Evolutionary conservation across 2,797 vertebrate genomes (phyloP).

Genomic region (Limnodromus scolopaceus): DNA sequence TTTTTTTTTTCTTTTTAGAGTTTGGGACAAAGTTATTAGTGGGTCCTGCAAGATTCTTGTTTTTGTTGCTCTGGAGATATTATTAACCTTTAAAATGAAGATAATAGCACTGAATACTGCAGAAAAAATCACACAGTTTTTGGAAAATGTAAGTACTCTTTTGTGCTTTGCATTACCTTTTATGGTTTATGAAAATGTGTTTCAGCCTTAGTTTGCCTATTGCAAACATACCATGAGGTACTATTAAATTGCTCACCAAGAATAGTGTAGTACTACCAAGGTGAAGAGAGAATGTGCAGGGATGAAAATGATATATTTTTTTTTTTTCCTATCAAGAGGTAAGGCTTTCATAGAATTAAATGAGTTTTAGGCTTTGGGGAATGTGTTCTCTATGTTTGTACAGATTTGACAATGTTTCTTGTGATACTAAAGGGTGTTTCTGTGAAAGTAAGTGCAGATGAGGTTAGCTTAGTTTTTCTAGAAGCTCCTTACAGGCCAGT

Average conservation of each 20-base stretch:
- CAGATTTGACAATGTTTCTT: not conserved
- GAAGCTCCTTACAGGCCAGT: not conserved
- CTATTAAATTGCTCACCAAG: not conserved
- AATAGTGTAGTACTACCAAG: not conserved
- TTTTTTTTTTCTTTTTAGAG: constrained; percentile 75
- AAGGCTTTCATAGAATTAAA: not conserved
- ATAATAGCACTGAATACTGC: constrained; percentile 87
- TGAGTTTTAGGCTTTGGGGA: not conserved
- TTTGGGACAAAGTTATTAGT: constrained; percentile 98
- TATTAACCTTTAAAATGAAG: constrained; percentile 94
- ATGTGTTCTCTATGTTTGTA: not conserved
- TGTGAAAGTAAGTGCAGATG: not conserved
- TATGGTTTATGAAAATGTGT: not conserved
- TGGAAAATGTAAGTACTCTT: constrained; percentile 89
- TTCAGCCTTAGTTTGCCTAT: not conserved
- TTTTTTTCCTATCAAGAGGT: not conserved
- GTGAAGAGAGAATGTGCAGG: not conserved
- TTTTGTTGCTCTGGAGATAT: constrained; percentile 95
- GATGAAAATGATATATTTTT: not conserved
- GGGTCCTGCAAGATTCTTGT: constrained; percentile 98
- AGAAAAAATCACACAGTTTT: constrained; percentile 87
- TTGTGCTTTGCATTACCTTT: not conserved
- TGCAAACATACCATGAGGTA: not conserved
- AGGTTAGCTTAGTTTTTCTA: not conserved
- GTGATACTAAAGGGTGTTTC: not conserved